phyloP scores from a whole-genome alignment of 2,797 vertebrate genomes.

The Arrhamphus sclerolepis region DNA sequence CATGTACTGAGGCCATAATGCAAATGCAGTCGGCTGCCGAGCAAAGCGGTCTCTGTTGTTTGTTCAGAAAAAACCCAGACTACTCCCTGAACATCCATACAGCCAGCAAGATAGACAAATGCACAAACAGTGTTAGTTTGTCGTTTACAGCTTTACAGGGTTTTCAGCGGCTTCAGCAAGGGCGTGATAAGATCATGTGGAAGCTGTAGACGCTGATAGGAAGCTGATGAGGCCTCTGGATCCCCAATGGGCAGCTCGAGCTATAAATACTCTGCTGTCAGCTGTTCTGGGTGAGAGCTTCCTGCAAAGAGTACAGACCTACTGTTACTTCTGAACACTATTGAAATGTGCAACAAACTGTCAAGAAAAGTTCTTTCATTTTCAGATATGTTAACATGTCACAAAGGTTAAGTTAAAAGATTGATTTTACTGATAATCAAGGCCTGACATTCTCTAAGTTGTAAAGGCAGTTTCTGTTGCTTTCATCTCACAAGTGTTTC shows the following conservation, averaged over 20 bases:
- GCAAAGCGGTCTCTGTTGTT: constrained; percentile 18
- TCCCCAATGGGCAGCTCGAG: constrained; percentile 27
- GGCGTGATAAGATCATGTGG: constrained; percentile 24
- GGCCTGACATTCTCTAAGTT: too few species aligned
- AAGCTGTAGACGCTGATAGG: constrained; percentile 29
- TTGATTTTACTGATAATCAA: neutral
- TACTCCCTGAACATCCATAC: neutral
- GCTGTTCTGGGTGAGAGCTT: constrained; percentile 30
- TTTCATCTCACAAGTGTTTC: too few species aligned
- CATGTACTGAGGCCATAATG: constrained; percentile 28
- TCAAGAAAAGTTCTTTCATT: neutral
- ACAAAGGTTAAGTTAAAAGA: neutral
- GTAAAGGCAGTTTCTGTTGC: too few species aligned
- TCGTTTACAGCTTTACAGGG: neutral
- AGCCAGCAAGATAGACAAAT: constrained; percentile 12
- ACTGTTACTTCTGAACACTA: constrained; percentile 23
- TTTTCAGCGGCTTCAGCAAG: constrained; percentile 5
- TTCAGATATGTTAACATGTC: neutral
- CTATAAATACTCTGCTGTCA: constrained; percentile 54
- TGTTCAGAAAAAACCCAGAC: constrained; percentile 16
- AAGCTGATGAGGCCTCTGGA: constrained; percentile 47
- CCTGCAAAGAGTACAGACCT: constrained; percentile 30
- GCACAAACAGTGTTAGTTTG: constrained; percentile 19
- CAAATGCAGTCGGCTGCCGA: constrained; percentile 35
- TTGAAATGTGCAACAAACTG: constrained; percentile 22